These are phyloP conservation scores for Glandiceps talaboti DNA, from an alignment of 53 echinoderm and acorn worm species.

Conservation along the genomic window DNA sequence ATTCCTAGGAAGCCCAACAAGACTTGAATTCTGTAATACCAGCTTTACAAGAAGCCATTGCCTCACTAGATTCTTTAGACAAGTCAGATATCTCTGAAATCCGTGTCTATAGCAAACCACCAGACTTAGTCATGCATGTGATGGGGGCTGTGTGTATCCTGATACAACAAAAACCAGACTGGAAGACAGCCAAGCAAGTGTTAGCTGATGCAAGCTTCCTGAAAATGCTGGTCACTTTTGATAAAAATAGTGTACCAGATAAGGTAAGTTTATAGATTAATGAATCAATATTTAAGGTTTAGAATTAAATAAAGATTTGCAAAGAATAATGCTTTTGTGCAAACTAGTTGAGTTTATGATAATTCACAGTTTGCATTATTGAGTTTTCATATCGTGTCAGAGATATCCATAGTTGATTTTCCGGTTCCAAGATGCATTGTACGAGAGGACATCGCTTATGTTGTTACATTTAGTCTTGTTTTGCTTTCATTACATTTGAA, in stretches of 20 bases:
- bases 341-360: too few relatives aligned
- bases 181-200: slow-evolving; percentile 87
- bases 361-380: too few relatives aligned
- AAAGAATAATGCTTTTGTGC: too few relatives aligned
- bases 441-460: too few relatives aligned
- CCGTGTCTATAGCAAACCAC: slow-evolving; percentile 81
- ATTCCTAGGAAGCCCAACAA: slow-evolving; percentile 77
- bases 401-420: too few relatives aligned
- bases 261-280: too few relatives aligned
- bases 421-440: too few relatives aligned
- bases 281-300: too few relatives aligned
- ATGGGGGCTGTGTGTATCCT: slow-evolving; percentile 91
- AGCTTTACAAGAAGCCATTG: slow-evolving; percentile 84
- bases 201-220: slow-evolving; percentile 82
- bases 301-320: too few relatives aligned
- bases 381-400: too few relatives aligned
- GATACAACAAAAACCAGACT: slow-evolving; percentile 85
- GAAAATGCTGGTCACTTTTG: slow-evolving; percentile 84
- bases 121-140: slow-evolving; percentile 87
- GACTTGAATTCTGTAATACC: slow-evolving; percentile 90
- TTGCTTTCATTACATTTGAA: too few relatives aligned
- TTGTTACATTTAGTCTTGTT: too few relatives aligned
- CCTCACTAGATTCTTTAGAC: slow-evolving; percentile 78
- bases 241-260: slow-evolving; percentile 84
- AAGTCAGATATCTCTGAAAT: slow-evolving; percentile 99